Conservation (phyloP, 2,113 vertebrate genomes). For the Muntiacus reevesi region DNA sequence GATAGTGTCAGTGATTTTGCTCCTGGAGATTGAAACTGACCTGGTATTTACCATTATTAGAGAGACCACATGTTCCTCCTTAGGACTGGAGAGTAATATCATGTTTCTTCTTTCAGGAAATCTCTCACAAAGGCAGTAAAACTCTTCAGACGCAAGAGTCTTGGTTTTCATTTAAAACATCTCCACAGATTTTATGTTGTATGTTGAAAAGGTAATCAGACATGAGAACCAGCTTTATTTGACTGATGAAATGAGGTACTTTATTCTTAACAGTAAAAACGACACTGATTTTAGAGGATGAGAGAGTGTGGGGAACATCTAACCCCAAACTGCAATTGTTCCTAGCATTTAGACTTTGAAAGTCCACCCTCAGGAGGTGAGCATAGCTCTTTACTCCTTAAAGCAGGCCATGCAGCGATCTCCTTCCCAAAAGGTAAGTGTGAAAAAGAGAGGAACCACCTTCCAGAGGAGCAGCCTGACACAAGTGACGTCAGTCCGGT, state of each 20-base stretch:
- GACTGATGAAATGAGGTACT: not conserved
- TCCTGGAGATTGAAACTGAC: not conserved
- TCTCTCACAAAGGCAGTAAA: not conserved
- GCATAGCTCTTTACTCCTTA: too few relatives aligned
- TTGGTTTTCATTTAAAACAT: not conserved
- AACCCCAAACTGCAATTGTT: fast-evolving
- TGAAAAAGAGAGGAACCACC: fast-evolving
- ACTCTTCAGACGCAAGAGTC: not conserved
- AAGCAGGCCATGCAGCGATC: not conserved
- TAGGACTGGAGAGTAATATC: not conserved
- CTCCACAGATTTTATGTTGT: too few relatives aligned
- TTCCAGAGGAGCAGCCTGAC: not conserved
- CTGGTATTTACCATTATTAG: not conserved
- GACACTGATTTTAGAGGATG: not conserved
- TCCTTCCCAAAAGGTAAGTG: not conserved
- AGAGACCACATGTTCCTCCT: not conserved
- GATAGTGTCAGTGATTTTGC: fast-evolving
- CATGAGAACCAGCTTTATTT: not conserved
- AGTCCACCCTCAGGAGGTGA: not conserved
- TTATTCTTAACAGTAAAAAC: not conserved
- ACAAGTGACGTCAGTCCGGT: fast-evolving
- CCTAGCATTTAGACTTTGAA: not conserved
- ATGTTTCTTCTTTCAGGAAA: not conserved
- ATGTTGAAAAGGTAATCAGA: not conserved
- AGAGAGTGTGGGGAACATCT: not conserved